Percentiles rank a stretch among this genome's conserved stretches.
Evolutionary conservation across 2,888 invertebrate species (phyloP).

Genomic region (Rhopalosiphum nymphaeae): DNA sequence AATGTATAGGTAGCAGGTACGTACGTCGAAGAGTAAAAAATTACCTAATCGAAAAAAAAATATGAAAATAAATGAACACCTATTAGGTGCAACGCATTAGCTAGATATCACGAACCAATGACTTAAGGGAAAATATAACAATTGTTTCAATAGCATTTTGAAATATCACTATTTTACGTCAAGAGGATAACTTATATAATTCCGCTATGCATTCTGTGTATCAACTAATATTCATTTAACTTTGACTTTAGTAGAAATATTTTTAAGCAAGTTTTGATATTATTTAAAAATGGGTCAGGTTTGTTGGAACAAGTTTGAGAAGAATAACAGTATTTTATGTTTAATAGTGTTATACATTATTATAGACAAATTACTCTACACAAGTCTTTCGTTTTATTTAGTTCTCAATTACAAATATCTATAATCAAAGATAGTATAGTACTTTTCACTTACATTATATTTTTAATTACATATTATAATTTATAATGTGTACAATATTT

Average conservation of each 20-base stretch:
- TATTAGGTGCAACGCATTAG: constrained; percentile 42
- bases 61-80: constrained; percentile 50
- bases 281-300: constrained; percentile 35
- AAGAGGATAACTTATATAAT: background rate
- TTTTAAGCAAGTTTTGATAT: constrained; percentile 11
- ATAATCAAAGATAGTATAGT: background rate
- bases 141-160: constrained; percentile 37
- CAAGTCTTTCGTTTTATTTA: background rate
- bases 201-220: background rate
- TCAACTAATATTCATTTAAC: constrained; percentile 8
- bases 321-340: constrained; percentile 32
- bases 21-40: constrained; percentile 23
- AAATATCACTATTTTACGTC: constrained; percentile 38
- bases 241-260: constrained; percentile 26
- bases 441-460: background rate
- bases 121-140: background rate
- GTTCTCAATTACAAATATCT: background rate
- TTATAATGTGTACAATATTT: background rate
- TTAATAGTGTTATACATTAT: background rate
- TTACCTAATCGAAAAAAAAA: constrained; percentile 48
- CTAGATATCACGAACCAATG: constrained; percentile 11
- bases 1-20: background rate
- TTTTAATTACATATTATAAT: background rate
- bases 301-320: constrained; percentile 28
- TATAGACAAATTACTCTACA: constrained; percentile 17